These are phyloP conservation scores for Simalia tracyae DNA, from an alignment of 2,797 vertebrate species.

Conservation along the genomic window DNA sequence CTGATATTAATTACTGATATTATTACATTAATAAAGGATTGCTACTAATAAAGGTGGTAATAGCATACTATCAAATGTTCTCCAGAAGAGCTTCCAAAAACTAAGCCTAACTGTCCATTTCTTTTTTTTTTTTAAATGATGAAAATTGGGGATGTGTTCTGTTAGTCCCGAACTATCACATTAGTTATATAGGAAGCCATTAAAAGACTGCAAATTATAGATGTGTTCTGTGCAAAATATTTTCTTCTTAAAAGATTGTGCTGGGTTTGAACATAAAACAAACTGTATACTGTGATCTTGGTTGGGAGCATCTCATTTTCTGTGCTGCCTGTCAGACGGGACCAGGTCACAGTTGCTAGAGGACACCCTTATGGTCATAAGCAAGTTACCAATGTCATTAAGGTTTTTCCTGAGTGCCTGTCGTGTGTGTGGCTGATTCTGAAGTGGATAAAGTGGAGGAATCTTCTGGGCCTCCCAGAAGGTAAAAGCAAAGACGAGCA, in stretches of 20 bases:
- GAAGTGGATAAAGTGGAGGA: conserved; percentile 73
- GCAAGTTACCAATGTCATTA: conserved; percentile 77
- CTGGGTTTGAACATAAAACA: conserved; percentile 57
- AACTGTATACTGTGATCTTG: conserved; percentile 78
- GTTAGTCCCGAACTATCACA: neutral
- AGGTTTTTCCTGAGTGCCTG: conserved; percentile 76
- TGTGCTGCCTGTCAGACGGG: conserved; percentile 76
- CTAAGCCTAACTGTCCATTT: neutral
- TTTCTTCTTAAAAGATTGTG: conserved; percentile 44
- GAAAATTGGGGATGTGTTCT: neutral
- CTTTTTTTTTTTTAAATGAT: neutral
- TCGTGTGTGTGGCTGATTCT: conserved; percentile 77
- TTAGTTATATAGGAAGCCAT: neutral
- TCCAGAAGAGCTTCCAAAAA: neutral
- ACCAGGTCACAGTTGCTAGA: conserved; percentile 68
- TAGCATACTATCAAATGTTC: neutral
- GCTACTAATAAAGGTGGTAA: no score
- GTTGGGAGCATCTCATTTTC: conserved; percentile 77
- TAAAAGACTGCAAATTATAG: neutral
- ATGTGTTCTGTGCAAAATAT: conserved; percentile 1
- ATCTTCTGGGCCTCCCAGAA: conserved; percentile 69
- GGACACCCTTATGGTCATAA: conserved; percentile 74
- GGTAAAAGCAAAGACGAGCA: conserved; percentile 66
- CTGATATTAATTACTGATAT: no score
- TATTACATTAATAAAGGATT: no score